Evolutionary conservation across 1,140 invertebrate genomes (phyloP), one percentile per base, ranked within the genome.

Genomic region (Zaprionus camerounensis): DNA sequence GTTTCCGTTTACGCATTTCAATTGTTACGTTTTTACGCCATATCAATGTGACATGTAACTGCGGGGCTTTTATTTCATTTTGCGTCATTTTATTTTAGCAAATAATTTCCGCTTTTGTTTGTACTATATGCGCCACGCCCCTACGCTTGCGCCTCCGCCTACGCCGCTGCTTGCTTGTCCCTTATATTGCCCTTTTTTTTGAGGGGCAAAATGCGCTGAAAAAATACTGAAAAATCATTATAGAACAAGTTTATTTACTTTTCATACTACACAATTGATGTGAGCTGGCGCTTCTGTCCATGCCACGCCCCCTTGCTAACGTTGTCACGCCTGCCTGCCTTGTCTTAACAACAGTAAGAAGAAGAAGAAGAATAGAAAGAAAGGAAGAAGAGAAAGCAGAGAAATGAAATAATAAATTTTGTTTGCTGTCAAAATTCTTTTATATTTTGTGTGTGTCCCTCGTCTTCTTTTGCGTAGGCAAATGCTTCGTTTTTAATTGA

Each of bases 191-290:
- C 26, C 9, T 57, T 41, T 58, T 46, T 65, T 61, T 36, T 34
- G 41, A 17, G 17, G 15, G 28, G n/a, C 15, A 15, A n/a, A 44
- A 44, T 38, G 15, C 17, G 58, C 53, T 49, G 38, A 22, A 71
- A 22, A 71, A 64, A 56, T 62, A 57, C 31, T 59, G 36, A 62
- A 65, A 79, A 85, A 79, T 78, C 77, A 81, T 81, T 78, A 71
- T 34, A 61, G 65, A 74, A 74, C 65, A 78, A 86, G 79, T 73
- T 82, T 85, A 81, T 85, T 85, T 85, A 68, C 70, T 85, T 86
- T 82, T 64, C 71, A 82, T 82, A 67, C 81, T 70, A 71, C 78
- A 69, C 75, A 26, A 26, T 56, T 69, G 71, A 78, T 70, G 70
- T 55, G 46, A 24, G 46, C 46, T 17, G 20, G 7, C 17, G 7